phyloP scores from a whole-genome alignment of 2,797 vertebrate species.

The Halcyon leucocephala region DNA sequence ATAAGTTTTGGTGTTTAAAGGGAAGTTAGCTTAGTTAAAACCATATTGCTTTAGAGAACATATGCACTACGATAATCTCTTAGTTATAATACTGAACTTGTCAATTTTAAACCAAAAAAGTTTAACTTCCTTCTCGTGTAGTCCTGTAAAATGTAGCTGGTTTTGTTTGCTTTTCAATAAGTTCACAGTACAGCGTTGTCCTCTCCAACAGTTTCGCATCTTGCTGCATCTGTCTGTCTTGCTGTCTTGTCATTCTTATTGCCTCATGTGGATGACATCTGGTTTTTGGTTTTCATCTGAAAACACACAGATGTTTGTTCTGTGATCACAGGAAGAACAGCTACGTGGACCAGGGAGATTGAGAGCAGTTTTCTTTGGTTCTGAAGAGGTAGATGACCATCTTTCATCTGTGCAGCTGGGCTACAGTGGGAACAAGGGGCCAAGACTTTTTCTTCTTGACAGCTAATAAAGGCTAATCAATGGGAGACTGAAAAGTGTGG shows the following conservation, averaged over 20 bases:
- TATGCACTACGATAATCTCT: not conserved
- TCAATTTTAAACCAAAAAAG: not conserved
- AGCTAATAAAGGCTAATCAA: not conserved
- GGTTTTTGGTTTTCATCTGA: conserved; percentile 9
- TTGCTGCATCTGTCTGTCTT: not conserved
- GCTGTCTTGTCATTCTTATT: not conserved
- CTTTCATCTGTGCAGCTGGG: not conserved
- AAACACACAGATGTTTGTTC: not conserved
- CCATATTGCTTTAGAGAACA: not conserved
- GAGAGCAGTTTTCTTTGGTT: not conserved
- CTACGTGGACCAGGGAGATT: not conserved
- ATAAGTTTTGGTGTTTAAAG: not conserved
- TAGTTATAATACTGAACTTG: not conserved
- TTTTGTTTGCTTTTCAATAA: not conserved
- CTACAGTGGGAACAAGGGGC: not conserved
- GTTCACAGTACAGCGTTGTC: not conserved
- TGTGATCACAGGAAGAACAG: not conserved
- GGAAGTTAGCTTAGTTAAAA: not conserved
- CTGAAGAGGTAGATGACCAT: not conserved
- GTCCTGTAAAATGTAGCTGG: not conserved
- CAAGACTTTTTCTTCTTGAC: not conserved
- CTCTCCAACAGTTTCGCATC: not conserved
- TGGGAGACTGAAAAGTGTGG: not conserved
- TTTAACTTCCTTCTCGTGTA: not conserved
- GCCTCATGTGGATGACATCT: conserved; percentile 8